Evolutionary conservation across 1,140 invertebrate species (phyloP), one percentile per base, ranked within the genome.

Genomic region (Phocides pigmalion): DNA sequence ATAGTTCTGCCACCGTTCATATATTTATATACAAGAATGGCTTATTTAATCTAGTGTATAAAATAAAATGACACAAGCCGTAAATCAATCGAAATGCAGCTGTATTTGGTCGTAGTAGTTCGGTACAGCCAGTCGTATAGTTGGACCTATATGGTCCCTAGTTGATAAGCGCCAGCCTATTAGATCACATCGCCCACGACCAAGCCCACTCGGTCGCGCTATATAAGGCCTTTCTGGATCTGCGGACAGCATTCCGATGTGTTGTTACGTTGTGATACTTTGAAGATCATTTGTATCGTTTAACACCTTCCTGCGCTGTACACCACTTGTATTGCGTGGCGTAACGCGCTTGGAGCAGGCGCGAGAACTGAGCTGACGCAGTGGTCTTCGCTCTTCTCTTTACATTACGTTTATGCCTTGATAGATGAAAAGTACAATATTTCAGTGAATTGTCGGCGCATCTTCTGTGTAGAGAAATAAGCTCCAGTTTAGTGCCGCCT

Each of bases 121-220:
- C n/a, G n/a, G 14, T 32, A 28, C n/a, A 49, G 20, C 11, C 14
- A 15, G 39, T 32, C 22, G 54, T 58, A 58, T 58, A 58, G 17
- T 41, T 15, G 51, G 9, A 46, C 54, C 54, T 17, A 58, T 58
- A 58, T 58, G 54, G 54, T 42, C n/a, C 25, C 54, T 28, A 11
- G 22, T 58, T 44, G 54, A 58, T 58, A 58, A 51, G 41, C 44
- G 20, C n/a, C 32, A 5, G 37, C 14, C 35, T 58, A 58, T 58
- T 58, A 58, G 54, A 58, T 58, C 54, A 58, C 41, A 14, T 25
- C 54, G 41, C 54, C 54, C 41, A 58, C 54, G 39, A 25, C n/a
- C 16, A 37, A 46, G 15, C 54, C 54, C 54, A 58, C 53, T 42
- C 54, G 25, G 9, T 32, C 41, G 41, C 20, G 22, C 54, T 58